Conservation (phyloP, 1,140 invertebrate genomes). For the Bombus confusus region DNA sequence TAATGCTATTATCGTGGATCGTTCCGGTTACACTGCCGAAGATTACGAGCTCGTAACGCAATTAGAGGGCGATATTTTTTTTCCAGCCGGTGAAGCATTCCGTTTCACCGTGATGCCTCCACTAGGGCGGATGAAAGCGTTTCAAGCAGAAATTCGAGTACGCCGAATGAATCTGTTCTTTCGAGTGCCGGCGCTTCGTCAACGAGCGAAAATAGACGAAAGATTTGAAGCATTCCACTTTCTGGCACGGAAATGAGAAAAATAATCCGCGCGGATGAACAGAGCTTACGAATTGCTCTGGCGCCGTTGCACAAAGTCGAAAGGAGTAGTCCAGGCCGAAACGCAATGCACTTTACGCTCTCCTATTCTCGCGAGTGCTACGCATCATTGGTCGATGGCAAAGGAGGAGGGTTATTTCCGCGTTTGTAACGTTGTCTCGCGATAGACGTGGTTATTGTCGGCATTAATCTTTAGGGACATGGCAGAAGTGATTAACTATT, state of each 20-base stretch:
- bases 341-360: constrained; percentile 35
- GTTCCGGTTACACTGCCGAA: background rate
- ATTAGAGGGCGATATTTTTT: constrained; percentile 17
- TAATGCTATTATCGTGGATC: background rate
- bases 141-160: constrained; percentile 28
- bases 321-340: constrained; percentile 21
- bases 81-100: background rate
- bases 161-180: constrained; percentile 37
- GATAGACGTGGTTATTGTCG: background rate
- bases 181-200: constrained; percentile 4
- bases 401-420: constrained; percentile 5
- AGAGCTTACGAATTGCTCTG: constrained; percentile 30
- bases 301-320: constrained; percentile 21
- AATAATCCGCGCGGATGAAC: constrained; percentile 44
- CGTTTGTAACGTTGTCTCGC: background rate
- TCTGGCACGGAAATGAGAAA: constrained; percentile 42
- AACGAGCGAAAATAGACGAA: constrained; percentile 23
- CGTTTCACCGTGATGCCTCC: background rate
- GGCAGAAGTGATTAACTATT: background rate
- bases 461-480: background rate
- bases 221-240: constrained; percentile 37
- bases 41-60: constrained; percentile 3
- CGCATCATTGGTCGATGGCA: constrained; percentile 14
- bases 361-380: constrained; percentile 24
- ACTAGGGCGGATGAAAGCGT: background rate